A percentile compares a stretch with the other conserved stretches of the same genome.
These are phyloP conservation scores for Ancistrus triradiatus DNA, from an alignment of 2,113 vertebrate species.

Conservation along the genomic window DNA sequence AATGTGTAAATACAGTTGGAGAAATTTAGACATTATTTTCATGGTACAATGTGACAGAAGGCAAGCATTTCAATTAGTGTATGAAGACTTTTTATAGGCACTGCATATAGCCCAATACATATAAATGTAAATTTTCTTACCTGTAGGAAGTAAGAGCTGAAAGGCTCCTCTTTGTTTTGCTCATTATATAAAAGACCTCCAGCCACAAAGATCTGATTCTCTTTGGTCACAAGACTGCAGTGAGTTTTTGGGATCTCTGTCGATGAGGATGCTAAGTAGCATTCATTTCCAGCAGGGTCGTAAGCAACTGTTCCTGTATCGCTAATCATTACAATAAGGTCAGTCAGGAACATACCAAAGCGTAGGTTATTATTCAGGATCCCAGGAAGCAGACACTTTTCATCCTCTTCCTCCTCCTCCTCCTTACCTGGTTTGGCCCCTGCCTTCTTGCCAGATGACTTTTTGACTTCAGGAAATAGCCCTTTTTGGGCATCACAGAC, in stretches of 20 bases:
- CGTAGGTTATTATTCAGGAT: slow-evolving; percentile 91
- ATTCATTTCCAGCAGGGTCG: slow-evolving; percentile 83
- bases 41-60: too few relatives aligned
- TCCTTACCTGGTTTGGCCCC: slow-evolving; percentile 54
- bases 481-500: slow-evolving; percentile 83
- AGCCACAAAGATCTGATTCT: slow-evolving; percentile 92
- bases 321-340: slow-evolving; percentile 90
- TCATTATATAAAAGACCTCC: slow-evolving; percentile 88
- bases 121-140: too few relatives aligned
- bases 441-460: slow-evolving; percentile 55
- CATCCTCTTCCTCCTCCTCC: slow-evolving; percentile 58
- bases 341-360: slow-evolving; percentile 93
- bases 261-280: slow-evolving; percentile 86
- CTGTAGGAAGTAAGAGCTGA: slow-evolving; percentile 96
- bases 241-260: slow-evolving; percentile 94
- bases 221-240: slow-evolving; percentile 83
- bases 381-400: slow-evolving; percentile 75
- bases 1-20: too few relatives aligned
- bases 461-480: slow-evolving; percentile 73
- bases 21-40: too few relatives aligned
- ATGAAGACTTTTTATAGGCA: too few relatives aligned
- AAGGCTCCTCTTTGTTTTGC: slow-evolving; percentile 84
- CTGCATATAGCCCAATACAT: too few relatives aligned
- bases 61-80: too few relatives aligned
- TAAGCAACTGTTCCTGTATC: slow-evolving; percentile 86